Evolutionary conservation across 2,888 invertebrate species (phyloP), one percentile per base, ranked within the genome.

Genomic region (Malthinus flaveolus): DNA sequence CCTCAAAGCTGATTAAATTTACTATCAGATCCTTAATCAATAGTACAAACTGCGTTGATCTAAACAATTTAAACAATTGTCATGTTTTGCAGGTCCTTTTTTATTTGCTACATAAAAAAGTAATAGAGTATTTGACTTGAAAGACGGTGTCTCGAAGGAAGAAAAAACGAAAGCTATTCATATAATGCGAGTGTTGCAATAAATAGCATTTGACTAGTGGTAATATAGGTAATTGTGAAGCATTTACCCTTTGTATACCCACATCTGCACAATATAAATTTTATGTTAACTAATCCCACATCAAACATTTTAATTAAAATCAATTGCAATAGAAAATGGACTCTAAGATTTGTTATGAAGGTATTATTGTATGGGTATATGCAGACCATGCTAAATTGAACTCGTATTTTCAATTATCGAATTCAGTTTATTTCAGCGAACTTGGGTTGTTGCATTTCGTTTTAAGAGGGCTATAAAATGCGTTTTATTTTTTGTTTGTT

Each of bases 251-350:
- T 59, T 51, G 50, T 50, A 52, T n/a, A 46, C 56, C 44, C 44
- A 46, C 33, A 46, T 48, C 37, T 36, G 54, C 5, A 57, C 53
- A 49, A 52, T 54, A 54, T 49, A n/a, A n/a, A n/a, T n/a, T n/a
- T n/a, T n/a, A n/a, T n/a, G n/a, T n/a, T n/a, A n/a, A n/a, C n/a
- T n/a, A n/a, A n/a, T n/a, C n/a, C n/a, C n/a, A n/a, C n/a, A 61
- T 61, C 61, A 61, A 61, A 61, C 50, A 61, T 48, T 57, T 61
- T 50, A 53, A 57, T 54, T 61, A 61, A 61, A 61, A 49, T 56
- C 56, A 52, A 56, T 47, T 53, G 60, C 51, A 54, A 55, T 55
- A 42, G 59, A 59, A 53, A 54, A 55, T 55, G 36, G 59, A 59
- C 46, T 32, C 35, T 45, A 37, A 49, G 53, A 46, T 46, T 53